These are phyloP conservation scores for Oncopeltus fasciatus DNA, from an alignment of 1,140 invertebrate species.

Conservation along the genomic window DNA sequence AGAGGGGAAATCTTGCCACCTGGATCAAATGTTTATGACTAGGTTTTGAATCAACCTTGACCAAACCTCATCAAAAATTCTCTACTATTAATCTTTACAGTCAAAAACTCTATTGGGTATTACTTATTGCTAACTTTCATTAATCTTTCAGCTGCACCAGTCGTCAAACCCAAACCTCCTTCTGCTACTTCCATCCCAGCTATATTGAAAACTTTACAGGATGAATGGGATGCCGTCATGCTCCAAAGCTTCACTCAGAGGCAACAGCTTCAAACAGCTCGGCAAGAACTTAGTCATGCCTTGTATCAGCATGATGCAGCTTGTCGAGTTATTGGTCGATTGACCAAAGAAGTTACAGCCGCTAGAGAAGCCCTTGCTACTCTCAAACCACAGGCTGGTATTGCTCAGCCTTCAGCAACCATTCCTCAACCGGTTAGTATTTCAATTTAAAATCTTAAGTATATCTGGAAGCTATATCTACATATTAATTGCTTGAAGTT, in stretches of 20 bases:
- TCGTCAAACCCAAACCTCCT: conserved; percentile 91
- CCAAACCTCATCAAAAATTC: too few species aligned
- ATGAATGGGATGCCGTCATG: conserved; percentile 99
- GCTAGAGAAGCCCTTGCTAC: conserved; percentile 94
- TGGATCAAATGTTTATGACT: too few species aligned
- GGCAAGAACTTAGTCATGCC: conserved; percentile 86
- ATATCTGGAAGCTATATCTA: too few species aligned
- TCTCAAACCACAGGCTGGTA: conserved; percentile 84
- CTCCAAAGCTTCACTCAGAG: conserved; percentile 89
- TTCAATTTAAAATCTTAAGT: too few species aligned
- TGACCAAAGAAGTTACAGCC: conserved; percentile 96
- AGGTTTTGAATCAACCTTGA: too few species aligned
- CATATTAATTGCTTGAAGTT: too few species aligned
- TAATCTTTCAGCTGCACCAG: conserved; percentile 64
- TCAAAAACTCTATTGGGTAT: too few species aligned
- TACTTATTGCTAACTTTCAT: too few species aligned
- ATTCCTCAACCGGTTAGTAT: conserved; percentile 49
- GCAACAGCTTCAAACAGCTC: conserved; percentile 91
- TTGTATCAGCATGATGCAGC: conserved; percentile 95
- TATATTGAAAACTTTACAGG: conserved; percentile 91
- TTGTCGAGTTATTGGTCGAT: conserved; percentile 91
- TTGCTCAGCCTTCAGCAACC: conserved; percentile 38
- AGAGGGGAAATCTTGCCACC: too few species aligned
- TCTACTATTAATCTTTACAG: too few species aligned
- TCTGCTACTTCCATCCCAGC: conserved; percentile 96